Percentiles rank a stretch among this genome's conserved stretches.
Evolutionary conservation across 2,113 vertebrate species (phyloP).

Genomic region (Platichthys flesus): DNA sequence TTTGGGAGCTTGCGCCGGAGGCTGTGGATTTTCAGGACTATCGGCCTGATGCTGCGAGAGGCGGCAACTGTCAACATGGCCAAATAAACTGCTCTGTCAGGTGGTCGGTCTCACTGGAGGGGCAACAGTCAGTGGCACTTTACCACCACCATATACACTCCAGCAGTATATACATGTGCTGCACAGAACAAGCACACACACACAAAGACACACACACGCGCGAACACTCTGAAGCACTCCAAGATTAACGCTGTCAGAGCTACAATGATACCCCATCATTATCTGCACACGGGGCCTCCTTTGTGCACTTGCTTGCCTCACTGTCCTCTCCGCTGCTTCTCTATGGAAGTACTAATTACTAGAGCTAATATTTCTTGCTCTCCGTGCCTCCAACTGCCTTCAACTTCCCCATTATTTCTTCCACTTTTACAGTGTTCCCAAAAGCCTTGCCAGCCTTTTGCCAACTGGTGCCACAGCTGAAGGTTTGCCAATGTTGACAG

Average conservation of each 20-base stretch:
- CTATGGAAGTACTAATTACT: slow-evolving; percentile 83
- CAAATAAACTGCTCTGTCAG: slow-evolving; percentile 70
- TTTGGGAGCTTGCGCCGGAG: slow-evolving; percentile 4
- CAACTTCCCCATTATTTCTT: slow-evolving; percentile 55
- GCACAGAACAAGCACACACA: slow-evolving; percentile 13
- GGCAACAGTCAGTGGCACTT: slow-evolving; percentile 61
- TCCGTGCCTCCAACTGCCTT: slow-evolving; percentile 55
- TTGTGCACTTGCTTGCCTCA: slow-evolving; percentile 72
- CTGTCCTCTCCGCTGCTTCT: slow-evolving; percentile 79
- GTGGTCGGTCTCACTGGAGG: slow-evolving; percentile 61
- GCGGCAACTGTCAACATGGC: slow-evolving; percentile 44
- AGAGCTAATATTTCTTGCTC: slow-evolving; percentile 79
- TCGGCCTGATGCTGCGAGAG: slow-evolving; percentile 43
- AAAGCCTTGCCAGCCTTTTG: slow-evolving; percentile 51
- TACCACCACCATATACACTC: slow-evolving; percentile 38
- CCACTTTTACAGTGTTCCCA: slow-evolving; percentile 29
- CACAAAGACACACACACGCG: slow-evolving; percentile 14
- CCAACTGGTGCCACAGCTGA: slow-evolving; percentile 70
- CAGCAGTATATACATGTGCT: slow-evolving; percentile 21
- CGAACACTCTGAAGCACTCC: slow-evolving; percentile 54
- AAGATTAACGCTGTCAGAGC: slow-evolving; percentile 85
- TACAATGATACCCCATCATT: slow-evolving; percentile 84
- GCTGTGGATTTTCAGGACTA: slow-evolving; percentile 18
- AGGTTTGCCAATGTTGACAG: slow-evolving; percentile 50
- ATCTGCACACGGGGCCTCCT: slow-evolving; percentile 82